Evolutionary conservation across 1,140 invertebrate genomes (phyloP), one percentile per base, ranked within the genome.

Genomic region (Lordiphosa clarofinis): DNA sequence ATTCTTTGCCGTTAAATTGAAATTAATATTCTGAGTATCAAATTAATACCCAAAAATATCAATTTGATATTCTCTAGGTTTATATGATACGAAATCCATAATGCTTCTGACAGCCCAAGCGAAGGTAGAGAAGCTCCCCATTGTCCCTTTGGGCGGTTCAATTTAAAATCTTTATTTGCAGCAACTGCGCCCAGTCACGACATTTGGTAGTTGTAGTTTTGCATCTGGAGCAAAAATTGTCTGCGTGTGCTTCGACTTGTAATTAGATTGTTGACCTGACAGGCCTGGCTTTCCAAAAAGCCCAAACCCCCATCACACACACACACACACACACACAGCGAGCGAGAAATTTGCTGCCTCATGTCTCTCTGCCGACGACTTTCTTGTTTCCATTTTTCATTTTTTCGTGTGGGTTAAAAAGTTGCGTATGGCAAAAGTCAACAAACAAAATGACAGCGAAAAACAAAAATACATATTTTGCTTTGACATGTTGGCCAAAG

Each of bases 201-300:
- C 52, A 61, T 42, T 56, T 11, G 28, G 39, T 12, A n/a, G 52
- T 43, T 12, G 36, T 46, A 48, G 43, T 46, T 21, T 31, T 46
- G 36, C 37, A 50, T 33, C 13, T 56, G 59, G 11, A 15, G 55
- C 47, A 35, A 57, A 49, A 61, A 57, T 58, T 55, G 52, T 58
- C 39, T 66, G 63, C 44, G 36, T 38, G 36, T 38, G 36, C 4
- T 57, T 40, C 55, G 61, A 50, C 50, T 40, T 66, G 58, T 66
- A 66, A 66, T 66, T 66, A 56, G 63, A 61, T 56, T 66, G 58
- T 61, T 66, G 57, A 66, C 50, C 63, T 55, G 50, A 54, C 46
- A 39, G 46, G 28, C 11, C 48, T 50, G 13, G 4, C 10, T 24
- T 50, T 38, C 11, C 12, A 15, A 31, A 31, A 31, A 31, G 28